These are phyloP conservation scores for Scartelaos histophorus DNA, from an alignment of 2,113 vertebrate species.

Conservation along the genomic window DNA sequence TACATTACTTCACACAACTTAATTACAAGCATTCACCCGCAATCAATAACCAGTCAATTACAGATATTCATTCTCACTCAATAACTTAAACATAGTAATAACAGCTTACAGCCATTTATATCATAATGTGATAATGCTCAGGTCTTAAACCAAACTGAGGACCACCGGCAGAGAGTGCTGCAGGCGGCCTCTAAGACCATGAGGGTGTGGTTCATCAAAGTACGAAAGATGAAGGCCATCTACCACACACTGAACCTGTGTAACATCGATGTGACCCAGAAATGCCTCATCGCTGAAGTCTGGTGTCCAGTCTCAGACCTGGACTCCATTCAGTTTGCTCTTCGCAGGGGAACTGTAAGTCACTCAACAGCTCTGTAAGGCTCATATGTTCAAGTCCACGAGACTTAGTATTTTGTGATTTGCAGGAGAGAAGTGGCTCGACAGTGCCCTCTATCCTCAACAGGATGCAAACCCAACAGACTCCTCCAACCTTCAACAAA, in stretches of 20 bases:
- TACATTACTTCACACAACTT: too few relatives aligned
- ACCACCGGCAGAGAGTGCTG: constrained; percentile 93
- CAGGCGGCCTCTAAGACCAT: constrained; percentile 95
- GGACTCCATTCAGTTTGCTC: constrained; percentile 96
- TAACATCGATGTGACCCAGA: constrained; percentile 98
- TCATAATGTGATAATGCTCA: too few relatives aligned
- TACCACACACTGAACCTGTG: constrained; percentile 98
- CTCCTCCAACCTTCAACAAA: constrained; percentile 95
- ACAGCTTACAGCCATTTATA: too few relatives aligned
- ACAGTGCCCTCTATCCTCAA: constrained; percentile 92
- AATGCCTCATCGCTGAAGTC: constrained; percentile 97
- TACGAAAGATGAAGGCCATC: constrained; percentile 99
- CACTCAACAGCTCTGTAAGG: not conserved
- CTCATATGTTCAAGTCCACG: not conserved
- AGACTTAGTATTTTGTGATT: constrained; percentile 1
- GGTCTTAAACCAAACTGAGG: constrained; percentile 98
- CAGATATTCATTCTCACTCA: too few relatives aligned
- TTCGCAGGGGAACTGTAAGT: constrained; percentile 94
- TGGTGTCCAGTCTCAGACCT: constrained; percentile 98
- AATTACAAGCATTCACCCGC: too few relatives aligned
- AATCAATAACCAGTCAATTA: too few relatives aligned
- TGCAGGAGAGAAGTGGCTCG: constrained; percentile 91
- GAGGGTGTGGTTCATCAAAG: constrained; percentile 97
- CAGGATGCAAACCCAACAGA: constrained; percentile 85
- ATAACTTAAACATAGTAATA: too few relatives aligned